phyloP scores from a whole-genome alignment of 1,140 invertebrate species.

The Aphaenogaster rudis region DNA sequence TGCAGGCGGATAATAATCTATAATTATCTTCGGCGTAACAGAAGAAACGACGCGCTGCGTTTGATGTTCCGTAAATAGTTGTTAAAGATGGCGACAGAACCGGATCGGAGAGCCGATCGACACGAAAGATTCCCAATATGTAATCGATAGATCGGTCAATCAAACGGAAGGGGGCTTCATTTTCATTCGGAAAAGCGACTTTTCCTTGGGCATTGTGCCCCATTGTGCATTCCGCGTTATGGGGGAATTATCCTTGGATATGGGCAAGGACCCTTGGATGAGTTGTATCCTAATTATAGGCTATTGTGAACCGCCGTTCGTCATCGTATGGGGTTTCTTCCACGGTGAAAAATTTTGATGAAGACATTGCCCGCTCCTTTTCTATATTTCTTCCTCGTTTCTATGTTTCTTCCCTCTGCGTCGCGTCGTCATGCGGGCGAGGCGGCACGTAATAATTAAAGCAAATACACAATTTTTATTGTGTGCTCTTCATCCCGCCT shows the following conservation, averaged over 20 bases:
- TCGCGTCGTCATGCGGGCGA: conserved; percentile 70
- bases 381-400: conserved; percentile 51
- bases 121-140: conserved; percentile 1
- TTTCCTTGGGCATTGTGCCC: conserved; percentile 22
- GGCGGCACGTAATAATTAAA: conserved; percentile 73
- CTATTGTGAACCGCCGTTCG: conserved; percentile 63
- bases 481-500: conserved; percentile 28
- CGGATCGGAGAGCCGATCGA: conserved; percentile 22
- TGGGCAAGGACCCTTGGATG: conserved; percentile 56
- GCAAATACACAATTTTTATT: conserved; percentile 66
- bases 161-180: not conserved
- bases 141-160: not conserved
- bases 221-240: conserved; percentile 46
- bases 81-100: not conserved
- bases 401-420: not conserved
- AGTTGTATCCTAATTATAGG: conserved; percentile 70
- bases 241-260: conserved; percentile 66
- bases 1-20: conserved; percentile 72
- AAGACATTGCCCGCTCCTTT: conserved; percentile 59
- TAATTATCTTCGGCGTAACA: conserved; percentile 68
- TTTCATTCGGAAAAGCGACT: conserved; percentile 12
- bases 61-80: conserved; percentile 58
- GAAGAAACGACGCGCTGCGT: not conserved
- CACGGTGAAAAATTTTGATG: conserved; percentile 23
- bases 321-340: conserved; percentile 1